phyloP scores from a whole-genome alignment of 2,888 invertebrate species.

The Chalcis sispes region DNA sequence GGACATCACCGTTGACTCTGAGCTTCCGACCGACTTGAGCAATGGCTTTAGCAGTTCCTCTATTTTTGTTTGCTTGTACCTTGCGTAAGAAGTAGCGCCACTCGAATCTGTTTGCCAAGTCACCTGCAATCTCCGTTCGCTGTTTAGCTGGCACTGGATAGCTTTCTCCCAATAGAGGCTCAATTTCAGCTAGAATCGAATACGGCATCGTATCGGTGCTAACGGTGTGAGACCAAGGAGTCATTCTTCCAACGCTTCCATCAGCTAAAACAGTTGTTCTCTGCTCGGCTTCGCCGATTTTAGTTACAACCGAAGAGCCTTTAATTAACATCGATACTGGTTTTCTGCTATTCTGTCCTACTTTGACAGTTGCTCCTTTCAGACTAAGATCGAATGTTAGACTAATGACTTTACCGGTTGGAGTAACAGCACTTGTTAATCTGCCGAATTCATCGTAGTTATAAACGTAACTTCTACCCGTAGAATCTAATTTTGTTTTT shows the following conservation, averaged over 20 bases:
- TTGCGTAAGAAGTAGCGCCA: slow-evolving; percentile 95
- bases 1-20: slow-evolving; percentile 93
- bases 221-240: slow-evolving; percentile 92
- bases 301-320: slow-evolving; percentile 89
- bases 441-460: slow-evolving; percentile 97
- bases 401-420: slow-evolving; percentile 95
- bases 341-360: slow-evolving; percentile 88
- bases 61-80: slow-evolving; percentile 78
- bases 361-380: slow-evolving; percentile 92
- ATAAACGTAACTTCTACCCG: slow-evolving; percentile 93
- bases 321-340: slow-evolving; percentile 92
- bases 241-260: slow-evolving; percentile 87
- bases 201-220: slow-evolving; percentile 95
- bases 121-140: slow-evolving; percentile 91
- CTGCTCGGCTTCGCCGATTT: slow-evolving; percentile 88
- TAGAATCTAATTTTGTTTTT: slow-evolving; percentile 92
- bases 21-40: slow-evolving; percentile 91
- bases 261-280: slow-evolving; percentile 88
- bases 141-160: slow-evolving; percentile 95
- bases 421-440: slow-evolving; percentile 92
- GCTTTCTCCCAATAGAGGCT: slow-evolving; percentile 91
- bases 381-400: slow-evolving; percentile 92
- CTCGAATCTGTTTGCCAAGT: slow-evolving; percentile 94
- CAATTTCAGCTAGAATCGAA: slow-evolving; percentile 91
- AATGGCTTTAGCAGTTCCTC: slow-evolving; percentile 81